Conservation (phyloP, 2,888 invertebrate species). For the Pristionchus japonicus region DNA sequence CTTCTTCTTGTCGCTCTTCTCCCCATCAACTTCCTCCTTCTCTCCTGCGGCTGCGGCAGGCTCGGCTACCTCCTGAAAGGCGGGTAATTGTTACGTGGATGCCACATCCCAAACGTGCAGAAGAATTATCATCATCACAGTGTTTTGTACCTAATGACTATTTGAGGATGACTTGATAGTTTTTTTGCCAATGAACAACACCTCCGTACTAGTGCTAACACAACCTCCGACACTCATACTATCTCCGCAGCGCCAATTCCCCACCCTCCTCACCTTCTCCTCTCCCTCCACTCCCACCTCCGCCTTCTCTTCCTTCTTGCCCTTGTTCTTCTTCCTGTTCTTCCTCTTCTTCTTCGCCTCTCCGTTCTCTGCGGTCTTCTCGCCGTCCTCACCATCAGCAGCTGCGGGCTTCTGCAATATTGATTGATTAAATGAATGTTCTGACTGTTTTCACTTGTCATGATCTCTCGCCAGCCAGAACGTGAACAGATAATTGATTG, state of each 20-base stretch:
- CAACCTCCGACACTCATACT: not conserved
- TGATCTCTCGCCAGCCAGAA: no score
- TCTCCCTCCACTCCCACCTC: slow-evolving; percentile 38
- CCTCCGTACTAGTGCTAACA: not conserved
- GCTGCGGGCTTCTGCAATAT: slow-evolving; percentile 17
- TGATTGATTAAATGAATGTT: not conserved
- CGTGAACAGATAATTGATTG: no score
- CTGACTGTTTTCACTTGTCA: no score
- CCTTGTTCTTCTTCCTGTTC: slow-evolving; percentile 27
- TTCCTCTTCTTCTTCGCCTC: slow-evolving; percentile 50
- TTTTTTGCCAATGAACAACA: no score
- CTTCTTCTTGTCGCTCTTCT: slow-evolving; percentile 44
- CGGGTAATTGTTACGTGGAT: not conserved
- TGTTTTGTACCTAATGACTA: no score
- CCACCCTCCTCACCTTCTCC: slow-evolving; percentile 50
- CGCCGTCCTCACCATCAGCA: slow-evolving; percentile 40
- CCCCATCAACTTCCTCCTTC: not conserved
- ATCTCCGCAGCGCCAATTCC: not conserved
- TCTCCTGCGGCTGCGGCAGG: not conserved
- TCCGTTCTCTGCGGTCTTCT: slow-evolving; percentile 32
- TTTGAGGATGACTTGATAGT: no score
- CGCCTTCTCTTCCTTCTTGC: slow-evolving; percentile 21
- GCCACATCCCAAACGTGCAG: not conserved
- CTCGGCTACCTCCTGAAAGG: not conserved
- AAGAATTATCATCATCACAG: not conserved